phyloP scores from a whole-genome alignment of 1,140 invertebrate genomes.

The Agrypnia vestita region DNA sequence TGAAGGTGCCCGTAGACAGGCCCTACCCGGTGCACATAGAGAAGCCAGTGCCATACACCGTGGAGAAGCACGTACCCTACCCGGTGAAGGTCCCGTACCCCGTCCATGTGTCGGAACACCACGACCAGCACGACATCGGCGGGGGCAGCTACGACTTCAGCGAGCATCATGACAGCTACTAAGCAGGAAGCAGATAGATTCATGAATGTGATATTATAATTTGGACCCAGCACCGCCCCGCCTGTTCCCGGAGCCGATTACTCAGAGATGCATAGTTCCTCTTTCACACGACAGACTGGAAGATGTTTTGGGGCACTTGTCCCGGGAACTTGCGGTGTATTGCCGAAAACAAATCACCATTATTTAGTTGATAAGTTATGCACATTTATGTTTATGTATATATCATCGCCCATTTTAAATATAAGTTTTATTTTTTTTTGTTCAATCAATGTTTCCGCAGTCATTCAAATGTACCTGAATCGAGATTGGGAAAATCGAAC shows the following conservation, averaged over 20 bases:
- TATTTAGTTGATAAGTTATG: slow-evolving; percentile 44
- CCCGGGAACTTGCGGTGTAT: slow-evolving; percentile 31
- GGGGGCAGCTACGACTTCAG: slow-evolving; percentile 46
- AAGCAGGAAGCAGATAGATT: slow-evolving; percentile 52
- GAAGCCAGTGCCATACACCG: slow-evolving; percentile 74
- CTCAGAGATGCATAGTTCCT: slow-evolving; percentile 60
- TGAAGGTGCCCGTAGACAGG: slow-evolving; percentile 76
- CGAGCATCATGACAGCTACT: slow-evolving; percentile 55
- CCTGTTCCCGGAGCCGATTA: slow-evolving; percentile 37
- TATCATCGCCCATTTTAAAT: slow-evolving; percentile 48
- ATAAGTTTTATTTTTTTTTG: slow-evolving; percentile 43
- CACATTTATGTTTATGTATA: slow-evolving; percentile 34
- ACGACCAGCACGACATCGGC: slow-evolving; percentile 58
- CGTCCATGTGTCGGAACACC: slow-evolving; percentile 70
- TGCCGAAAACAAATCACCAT: slow-evolving; percentile 33
- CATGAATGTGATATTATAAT: slow-evolving; percentile 58
- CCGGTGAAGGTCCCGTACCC: slow-evolving; percentile 76
- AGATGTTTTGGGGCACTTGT: slow-evolving; percentile 56
- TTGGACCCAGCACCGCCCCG: slow-evolving; percentile 34
- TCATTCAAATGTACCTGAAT: slow-evolving; percentile 57
- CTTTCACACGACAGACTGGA: slow-evolving; percentile 47
- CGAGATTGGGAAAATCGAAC: slow-evolving; percentile 28
- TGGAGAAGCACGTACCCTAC: slow-evolving; percentile 75
- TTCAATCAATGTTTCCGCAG: slow-evolving; percentile 45
- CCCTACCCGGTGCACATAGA: slow-evolving; percentile 76